Base-by-base conservation (phyloP, 2,113 vertebrate genomes). In the Perognathus longimembris region DNA sequence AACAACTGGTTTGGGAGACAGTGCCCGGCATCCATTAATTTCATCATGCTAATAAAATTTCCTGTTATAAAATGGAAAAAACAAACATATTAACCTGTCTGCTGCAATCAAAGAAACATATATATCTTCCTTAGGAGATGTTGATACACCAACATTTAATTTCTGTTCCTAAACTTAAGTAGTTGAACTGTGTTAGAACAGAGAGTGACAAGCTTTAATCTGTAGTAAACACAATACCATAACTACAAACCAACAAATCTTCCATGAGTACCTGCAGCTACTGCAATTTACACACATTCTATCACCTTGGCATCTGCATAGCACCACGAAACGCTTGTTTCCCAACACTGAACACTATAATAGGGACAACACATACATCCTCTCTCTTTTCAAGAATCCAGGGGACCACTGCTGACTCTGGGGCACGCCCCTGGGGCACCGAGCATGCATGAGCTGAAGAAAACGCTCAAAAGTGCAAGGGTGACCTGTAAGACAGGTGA, bases 41-140 rank as follows among this genome's bases (percentile, higher is more conserved):
- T 97, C 92, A 93, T 59, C 40, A 59, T 21, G 64, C 54, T 92
- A 95, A 97, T 95, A 96, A 97, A 97, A 28, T 66, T 95, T 74
- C 74, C 67, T 94, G 17, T 90, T 94, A 28, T 82, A 95, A 97
- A 97, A 94, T 59, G 80, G 34, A 93, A 95, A 96, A n/a, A n/a
- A n/a, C n/a, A n/a, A 96, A 57, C 12, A 94, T 91, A 95, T 94
- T 96, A 97, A 85, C 64, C 36, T 96, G 71, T 78, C 92, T 90
- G 90, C 83, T 10, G 32, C 1, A 84, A 64, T 85, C 91, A 17
- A 92, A 95, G 83, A 94, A 83, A n/a, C 26, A 87, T 57, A 59
- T 81, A 79, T 89, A 74, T 96, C 96, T 95, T 54, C 75, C 74
- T 50, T 67, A 15, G 7, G 94, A 96, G 97, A 94, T 22, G 0